These are phyloP conservation scores for Linepithema humile DNA, from an alignment of 1,140 invertebrate species.

Conservation along the genomic window DNA sequence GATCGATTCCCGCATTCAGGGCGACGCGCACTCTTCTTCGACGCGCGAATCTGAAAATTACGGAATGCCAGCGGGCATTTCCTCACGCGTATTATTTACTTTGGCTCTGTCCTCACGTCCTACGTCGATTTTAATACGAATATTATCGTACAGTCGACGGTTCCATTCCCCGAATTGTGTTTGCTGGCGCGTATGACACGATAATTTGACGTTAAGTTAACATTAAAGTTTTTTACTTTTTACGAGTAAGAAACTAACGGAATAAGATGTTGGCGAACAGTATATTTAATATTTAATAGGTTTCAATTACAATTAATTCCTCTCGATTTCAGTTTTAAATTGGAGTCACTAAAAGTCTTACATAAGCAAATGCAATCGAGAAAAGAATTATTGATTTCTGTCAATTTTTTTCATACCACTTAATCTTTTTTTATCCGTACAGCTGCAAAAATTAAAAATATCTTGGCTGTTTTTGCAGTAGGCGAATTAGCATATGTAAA, in stretches of 20 bases:
- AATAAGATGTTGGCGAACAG: no score
- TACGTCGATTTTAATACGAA: conserved; percentile 25
- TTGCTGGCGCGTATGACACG: background rate
- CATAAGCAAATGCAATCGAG: background rate
- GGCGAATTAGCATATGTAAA: background rate
- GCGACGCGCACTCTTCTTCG: background rate
- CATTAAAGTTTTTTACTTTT: no score
- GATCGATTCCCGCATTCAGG: background rate
- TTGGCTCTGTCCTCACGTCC: background rate
- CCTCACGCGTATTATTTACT: background rate
- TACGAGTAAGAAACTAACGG: no score
- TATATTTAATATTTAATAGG: background rate
- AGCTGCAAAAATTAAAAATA: background rate
- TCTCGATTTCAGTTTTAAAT: background rate
- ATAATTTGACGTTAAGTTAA: no score
- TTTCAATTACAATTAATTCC: background rate
- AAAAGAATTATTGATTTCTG: background rate
- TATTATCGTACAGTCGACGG: background rate
- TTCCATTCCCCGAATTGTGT: background rate
- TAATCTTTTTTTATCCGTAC: background rate
- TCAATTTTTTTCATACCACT: background rate
- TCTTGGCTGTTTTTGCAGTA: background rate
- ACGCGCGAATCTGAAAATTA: background rate
- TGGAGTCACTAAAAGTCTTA: background rate
- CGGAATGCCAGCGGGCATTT: background rate